Evolutionary conservation across 2,797 vertebrate species (phyloP).

Genomic region (Channa striata): DNA sequence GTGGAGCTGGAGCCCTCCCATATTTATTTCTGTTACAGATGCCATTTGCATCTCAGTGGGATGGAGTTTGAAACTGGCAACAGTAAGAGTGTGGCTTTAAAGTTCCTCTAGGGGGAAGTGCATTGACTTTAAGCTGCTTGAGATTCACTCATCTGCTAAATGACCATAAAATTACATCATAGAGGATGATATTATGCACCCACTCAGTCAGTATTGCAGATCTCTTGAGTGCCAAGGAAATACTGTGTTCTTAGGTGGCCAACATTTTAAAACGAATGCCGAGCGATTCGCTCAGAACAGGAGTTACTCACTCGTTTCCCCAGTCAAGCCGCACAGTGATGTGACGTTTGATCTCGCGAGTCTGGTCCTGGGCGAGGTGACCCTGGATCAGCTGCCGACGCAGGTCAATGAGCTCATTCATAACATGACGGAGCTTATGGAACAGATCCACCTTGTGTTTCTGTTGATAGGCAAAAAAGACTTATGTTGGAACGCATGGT

Average conservation of each 20-base stretch:
- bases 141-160: constrained; percentile 76
- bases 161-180: constrained; percentile 75
- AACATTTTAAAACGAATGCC: constrained; percentile 41
- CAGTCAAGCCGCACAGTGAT: constrained; percentile 98
- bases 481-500: neutral
- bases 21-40: constrained; percentile 59
- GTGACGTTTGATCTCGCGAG: constrained; percentile 97
- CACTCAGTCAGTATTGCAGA: constrained; percentile 58
- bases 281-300: neutral
- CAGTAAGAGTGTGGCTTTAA: constrained; percentile 62
- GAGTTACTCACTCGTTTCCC: constrained; percentile 97
- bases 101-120: constrained; percentile 63
- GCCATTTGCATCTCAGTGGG: constrained; percentile 57
- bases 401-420: constrained; percentile 98
- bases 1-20: constrained; percentile 44
- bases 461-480: constrained; percentile 74
- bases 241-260: constrained; percentile 39
- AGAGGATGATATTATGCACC: constrained; percentile 55
- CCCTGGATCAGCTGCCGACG: constrained; percentile 97
- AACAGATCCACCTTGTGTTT: constrained; percentile 99
- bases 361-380: constrained; percentile 98
- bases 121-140: constrained; percentile 73
- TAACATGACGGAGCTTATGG: constrained; percentile 98
- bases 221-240: constrained; percentile 43
- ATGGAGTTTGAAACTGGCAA: constrained; percentile 62